phyloP scores from a whole-genome alignment of 2,113 vertebrate species.

The Echinops telfairi region DNA sequence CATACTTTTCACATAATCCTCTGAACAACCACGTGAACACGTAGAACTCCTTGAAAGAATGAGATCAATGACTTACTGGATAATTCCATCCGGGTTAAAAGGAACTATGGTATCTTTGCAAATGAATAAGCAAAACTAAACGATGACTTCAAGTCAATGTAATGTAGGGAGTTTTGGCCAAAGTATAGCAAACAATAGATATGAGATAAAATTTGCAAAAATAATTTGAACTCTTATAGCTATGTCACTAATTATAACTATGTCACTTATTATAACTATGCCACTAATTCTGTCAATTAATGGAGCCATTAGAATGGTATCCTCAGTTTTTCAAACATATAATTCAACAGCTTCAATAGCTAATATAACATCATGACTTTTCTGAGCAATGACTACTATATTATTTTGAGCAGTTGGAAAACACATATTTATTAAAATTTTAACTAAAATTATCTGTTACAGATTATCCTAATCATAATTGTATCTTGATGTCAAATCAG shows the following conservation, averaged over 20 bases:
- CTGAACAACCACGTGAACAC: neutral
- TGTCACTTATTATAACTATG: neutral
- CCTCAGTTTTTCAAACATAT: neutral
- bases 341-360: neutral
- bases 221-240: constrained; percentile 32
- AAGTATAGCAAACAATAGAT: neutral
- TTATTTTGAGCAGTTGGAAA: neutral
- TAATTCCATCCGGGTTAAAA: neutral
- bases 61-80: neutral
- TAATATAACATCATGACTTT: neutral
- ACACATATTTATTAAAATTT: neutral
- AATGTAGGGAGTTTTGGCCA: neutral
- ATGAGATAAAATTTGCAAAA: neutral
- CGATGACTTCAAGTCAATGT: constrained; percentile 47
- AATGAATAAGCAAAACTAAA: neutral
- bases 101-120: neutral
- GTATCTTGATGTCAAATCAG: neutral
- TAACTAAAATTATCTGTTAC: constrained; percentile 5
- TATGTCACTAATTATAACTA: constrained; percentile 5
- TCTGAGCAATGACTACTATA: neutral
- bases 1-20: neutral
- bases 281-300: no score
- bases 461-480: constrained; percentile 43
- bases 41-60: neutral
- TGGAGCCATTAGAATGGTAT: neutral